Conservation (phyloP, 1,140 invertebrate genomes). For the Neodiprion pinetum region DNA sequence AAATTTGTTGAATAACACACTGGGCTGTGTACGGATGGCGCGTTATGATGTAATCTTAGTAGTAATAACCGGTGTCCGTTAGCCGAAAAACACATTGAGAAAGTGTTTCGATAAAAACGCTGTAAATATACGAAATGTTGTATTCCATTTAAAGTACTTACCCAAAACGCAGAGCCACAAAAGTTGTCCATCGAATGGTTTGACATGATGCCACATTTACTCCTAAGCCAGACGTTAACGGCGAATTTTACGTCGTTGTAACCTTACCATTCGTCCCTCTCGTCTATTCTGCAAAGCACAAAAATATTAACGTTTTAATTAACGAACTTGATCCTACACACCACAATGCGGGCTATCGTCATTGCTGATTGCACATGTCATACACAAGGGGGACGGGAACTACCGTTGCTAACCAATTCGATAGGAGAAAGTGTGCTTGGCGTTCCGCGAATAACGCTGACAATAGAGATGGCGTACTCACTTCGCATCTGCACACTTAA, state of each 20-base stretch:
- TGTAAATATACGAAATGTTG: no score
- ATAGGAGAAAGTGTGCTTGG: no score
- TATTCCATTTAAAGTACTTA: constrained; percentile 54
- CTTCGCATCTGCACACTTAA: no score
- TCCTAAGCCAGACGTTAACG: background rate
- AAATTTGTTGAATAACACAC: no score
- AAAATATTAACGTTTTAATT: background rate
- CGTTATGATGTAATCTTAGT: background rate
- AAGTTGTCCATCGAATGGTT: constrained; percentile 64
- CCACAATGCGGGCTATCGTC: background rate
- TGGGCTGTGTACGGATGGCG: no score
- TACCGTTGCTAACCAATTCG: no score
- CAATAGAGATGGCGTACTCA: no score
- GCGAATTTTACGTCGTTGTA: background rate
- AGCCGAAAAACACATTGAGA: constrained; percentile 14
- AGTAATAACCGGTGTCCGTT: background rate
- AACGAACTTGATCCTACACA: background rate
- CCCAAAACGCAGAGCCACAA: constrained; percentile 71
- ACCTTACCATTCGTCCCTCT: background rate
- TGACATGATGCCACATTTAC: background rate
- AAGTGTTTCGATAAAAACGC: no score
- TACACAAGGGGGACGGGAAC: background rate
- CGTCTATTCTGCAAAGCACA: background rate
- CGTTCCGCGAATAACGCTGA: no score
- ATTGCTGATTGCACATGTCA: background rate